These are phyloP conservation scores for Eupithecia inturbata DNA, from an alignment of 2,888 invertebrate genomes.

Conservation along the genomic window DNA sequence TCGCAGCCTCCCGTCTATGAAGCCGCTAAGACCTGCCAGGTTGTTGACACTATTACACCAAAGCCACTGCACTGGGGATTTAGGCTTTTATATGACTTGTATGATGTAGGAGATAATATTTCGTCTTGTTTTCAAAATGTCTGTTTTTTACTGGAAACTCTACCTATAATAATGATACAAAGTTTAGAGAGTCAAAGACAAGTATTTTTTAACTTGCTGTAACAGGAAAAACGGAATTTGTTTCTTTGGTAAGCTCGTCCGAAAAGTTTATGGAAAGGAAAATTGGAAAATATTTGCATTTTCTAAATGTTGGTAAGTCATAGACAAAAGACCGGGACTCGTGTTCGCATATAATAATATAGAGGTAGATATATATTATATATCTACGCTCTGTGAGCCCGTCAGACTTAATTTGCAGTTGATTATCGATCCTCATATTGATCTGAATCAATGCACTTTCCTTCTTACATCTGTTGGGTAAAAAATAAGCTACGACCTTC, in stretches of 20 bases:
- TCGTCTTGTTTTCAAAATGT: background rate
- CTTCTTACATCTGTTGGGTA: background rate
- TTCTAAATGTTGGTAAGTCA: background rate
- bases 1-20: background rate
- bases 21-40: background rate
- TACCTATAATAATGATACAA: background rate
- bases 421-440: background rate
- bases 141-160: background rate
- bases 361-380: too few species aligned
- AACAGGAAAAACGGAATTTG: background rate
- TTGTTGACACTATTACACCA: constrained; percentile 1
- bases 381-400: background rate
- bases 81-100: background rate
- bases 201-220: background rate
- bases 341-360: too few species aligned
- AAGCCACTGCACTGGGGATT: background rate
- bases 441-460: background rate
- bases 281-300: background rate
- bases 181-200: background rate
- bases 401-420: background rate
- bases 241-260: background rate
- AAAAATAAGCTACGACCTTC: too few species aligned
- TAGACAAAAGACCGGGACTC: background rate
- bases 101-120: background rate
- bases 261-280: background rate